Evolutionary conservation across 2,797 vertebrate species (phyloP), one percentile per base, ranked within the genome.

Genomic region (Notolepis coatsorum): DNA sequence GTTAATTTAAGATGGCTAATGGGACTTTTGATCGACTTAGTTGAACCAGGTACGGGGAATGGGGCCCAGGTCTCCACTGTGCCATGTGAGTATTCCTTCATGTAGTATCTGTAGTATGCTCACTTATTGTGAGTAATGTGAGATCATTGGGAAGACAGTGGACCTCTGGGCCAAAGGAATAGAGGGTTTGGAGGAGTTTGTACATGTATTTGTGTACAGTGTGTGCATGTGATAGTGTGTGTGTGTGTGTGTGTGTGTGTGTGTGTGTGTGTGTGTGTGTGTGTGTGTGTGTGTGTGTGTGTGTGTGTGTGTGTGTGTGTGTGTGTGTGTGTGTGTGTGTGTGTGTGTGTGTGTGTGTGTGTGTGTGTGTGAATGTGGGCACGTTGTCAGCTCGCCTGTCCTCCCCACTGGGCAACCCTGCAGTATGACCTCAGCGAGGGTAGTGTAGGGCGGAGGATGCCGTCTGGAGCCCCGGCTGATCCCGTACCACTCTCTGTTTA

Each of bases 351-450:
- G 5, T 43, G 45, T 51, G 38, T 42, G 25, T 12, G 10, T 28
- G 53, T 24, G n/a, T 45, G 13, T 47, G 42, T 20, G 30, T 37
- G 20, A 15, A 23, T 51, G 35, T 52, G 55, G 58, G 23, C 7
- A 54, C 39, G 46, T 66, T 48, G 70, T 50, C 75, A 30, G 33
- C 43, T 53, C 30, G 21, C 59, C 24, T 50, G 55, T 46, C 25
- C 45, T 71, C 67, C 61, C 68, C 65, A 24, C 38, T 42, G 30
- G 62, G 7, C 68, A 62, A 45, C 60, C 65, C 63, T n/a, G n/a
- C n/a, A n/a, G n/a, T 70, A 72, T 74, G 60, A 78, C 81, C 67
- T 84, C 57, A 73, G 65, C 60, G 35, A 67, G 55, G 55, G 24
- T 73, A 82, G 79, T 66, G 45, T 65, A 61, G 80, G 30, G 33